Percentiles rank a stretch among this genome's conserved stretches.
These are phyloP conservation scores for Hyles lineata DNA, from an alignment of 2,888 invertebrate species.

Conservation along the genomic window DNA sequence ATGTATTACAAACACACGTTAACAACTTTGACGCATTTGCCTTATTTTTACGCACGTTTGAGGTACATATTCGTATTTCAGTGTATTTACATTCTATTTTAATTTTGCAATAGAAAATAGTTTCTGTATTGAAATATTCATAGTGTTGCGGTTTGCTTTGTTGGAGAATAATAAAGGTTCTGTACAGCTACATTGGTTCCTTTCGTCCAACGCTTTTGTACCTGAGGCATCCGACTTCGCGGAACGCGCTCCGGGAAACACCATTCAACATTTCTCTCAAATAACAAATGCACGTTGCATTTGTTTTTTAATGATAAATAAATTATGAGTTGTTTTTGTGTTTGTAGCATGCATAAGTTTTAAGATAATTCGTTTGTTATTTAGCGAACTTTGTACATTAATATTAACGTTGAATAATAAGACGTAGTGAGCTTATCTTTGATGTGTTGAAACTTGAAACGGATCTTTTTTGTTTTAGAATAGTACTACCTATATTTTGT, in stretches of 20 bases:
- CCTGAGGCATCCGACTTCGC: slow-evolving; percentile 15
- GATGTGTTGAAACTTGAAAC: background rate
- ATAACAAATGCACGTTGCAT: background rate
- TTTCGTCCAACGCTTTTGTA: background rate
- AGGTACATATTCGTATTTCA: background rate
- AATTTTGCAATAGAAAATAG: background rate
- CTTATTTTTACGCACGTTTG: background rate
- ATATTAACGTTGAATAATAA: background rate
- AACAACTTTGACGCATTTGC: slow-evolving; percentile 1
- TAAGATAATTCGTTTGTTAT: background rate
- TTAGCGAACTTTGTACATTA: background rate
- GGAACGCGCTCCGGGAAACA: background rate
- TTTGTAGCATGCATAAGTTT: background rate
- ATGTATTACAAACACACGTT: background rate
- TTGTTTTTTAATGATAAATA: slow-evolving; percentile 1
- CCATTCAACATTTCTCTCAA: background rate
- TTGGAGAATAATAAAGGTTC: slow-evolving; percentile 3
- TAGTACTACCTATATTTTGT: background rate
- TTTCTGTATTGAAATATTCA: background rate
- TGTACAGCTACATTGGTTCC: background rate
- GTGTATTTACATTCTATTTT: background rate
- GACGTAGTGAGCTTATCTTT: background rate
- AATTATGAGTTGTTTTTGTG: slow-evolving; percentile 6
- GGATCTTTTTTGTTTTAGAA: background rate
- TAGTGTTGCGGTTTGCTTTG: background rate